Conservation (phyloP, 2,888 invertebrate genomes). For the Drosophila quinaria region DNA sequence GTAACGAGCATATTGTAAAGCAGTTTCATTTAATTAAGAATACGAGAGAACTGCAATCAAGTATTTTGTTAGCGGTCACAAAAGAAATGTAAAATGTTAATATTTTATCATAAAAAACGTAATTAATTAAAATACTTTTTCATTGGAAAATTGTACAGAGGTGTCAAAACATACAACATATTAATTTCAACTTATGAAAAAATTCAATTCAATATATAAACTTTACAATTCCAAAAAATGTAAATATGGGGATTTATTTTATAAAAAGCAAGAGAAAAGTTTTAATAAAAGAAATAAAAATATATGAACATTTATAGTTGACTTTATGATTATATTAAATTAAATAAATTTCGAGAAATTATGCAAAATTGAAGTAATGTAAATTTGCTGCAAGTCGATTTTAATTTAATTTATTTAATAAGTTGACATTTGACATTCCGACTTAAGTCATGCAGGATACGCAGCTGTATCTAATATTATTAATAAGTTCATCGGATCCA, state of each 20-base stretch:
- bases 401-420: constrained; percentile 18
- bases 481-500: constrained; percentile 60
- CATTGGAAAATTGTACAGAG: not conserved
- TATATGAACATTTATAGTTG: too few species aligned
- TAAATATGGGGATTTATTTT: not conserved
- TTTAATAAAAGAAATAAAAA: too few species aligned
- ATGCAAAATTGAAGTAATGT: not conserved
- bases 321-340: not conserved
- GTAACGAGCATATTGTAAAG: constrained; percentile 47
- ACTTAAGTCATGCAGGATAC: constrained; percentile 6
- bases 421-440: constrained; percentile 27
- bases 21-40: constrained; percentile 48
- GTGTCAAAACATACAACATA: not conserved
- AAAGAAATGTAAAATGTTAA: constrained; percentile 2
- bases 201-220: not conserved
- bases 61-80: constrained; percentile 8
- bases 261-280: not conserved
- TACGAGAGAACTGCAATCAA: constrained; percentile 21
- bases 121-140: constrained; percentile 24
- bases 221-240: not conserved
- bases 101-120: constrained; percentile 2
- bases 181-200: not conserved
- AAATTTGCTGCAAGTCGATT: not conserved
- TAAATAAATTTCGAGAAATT: not conserved
- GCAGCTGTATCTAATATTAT: constrained; percentile 40